These are phyloP conservation scores for Glaucopsyche alexis DNA, from an alignment of 2,888 invertebrate species.

Conservation along the genomic window DNA sequence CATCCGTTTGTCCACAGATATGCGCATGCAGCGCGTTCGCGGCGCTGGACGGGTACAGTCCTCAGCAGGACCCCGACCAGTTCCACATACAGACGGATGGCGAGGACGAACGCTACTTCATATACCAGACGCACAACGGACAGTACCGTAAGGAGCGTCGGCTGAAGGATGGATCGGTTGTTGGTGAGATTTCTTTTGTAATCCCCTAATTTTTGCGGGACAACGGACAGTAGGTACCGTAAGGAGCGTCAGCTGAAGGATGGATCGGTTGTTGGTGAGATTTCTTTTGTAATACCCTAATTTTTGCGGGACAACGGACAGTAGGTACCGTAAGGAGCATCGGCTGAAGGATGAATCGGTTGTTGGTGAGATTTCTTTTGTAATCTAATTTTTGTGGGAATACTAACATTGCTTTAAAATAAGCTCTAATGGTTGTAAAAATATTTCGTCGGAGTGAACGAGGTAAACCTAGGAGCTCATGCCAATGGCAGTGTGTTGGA, in stretches of 20 bases:
- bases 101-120: constrained; percentile 93
- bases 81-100: constrained; percentile 96
- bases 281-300: constrained; percentile 15
- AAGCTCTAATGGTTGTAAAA: too few relatives aligned
- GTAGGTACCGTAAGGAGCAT: constrained; percentile 92
- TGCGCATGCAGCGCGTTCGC: constrained; percentile 65
- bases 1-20: constrained; percentile 48
- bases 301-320: constrained; percentile 89
- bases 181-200: constrained; percentile 75
- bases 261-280: constrained; percentile 89
- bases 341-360: constrained; percentile 92
- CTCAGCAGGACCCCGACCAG: constrained; percentile 86
- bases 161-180: constrained; percentile 91
- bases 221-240: constrained; percentile 92
- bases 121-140: constrained; percentile 92
- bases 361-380: constrained; percentile 78
- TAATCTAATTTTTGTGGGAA: background rate
- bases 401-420: background rate
- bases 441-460: too few relatives aligned
- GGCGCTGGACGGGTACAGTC: constrained; percentile 71
- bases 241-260: constrained; percentile 92
- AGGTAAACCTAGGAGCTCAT: too few relatives aligned
- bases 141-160: constrained; percentile 94
- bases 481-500: too few relatives aligned
- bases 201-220: constrained; percentile 48